Base-by-base conservation (phyloP, 2,888 invertebrate genomes). In the Oeneis ivallda region DNA sequence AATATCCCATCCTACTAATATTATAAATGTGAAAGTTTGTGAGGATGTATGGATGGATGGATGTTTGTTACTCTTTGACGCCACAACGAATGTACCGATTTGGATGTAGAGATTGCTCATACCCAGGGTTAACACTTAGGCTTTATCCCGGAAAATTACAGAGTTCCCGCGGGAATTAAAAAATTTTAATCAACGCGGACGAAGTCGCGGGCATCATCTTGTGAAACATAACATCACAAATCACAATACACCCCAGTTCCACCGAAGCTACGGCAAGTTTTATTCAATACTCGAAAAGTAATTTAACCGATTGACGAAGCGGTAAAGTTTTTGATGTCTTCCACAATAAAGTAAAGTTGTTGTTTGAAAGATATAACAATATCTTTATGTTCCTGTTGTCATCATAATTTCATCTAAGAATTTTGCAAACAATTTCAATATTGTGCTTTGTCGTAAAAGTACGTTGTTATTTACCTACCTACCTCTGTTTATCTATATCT, bases 271-370 rank as follows among this genome's bases (percentile, higher is more conserved):
- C 26, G 32, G 41, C 17, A 56, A 56, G 41, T 41, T 41, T 41
- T 10, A 19, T 26, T 41, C 19, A 56, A 56, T 56, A 56, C 56
- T 56, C 39, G 39, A 58, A 58, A 58, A 45, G 43, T 58, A 58
- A 58, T 58, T 58, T 58, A 58, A 58, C 32, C 45, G 45, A 58
- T 58, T 32, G 45, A 32, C 45, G 45, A 26, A 43, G 32, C 58
- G 15, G 13, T n/a, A 45, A 53, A 45, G 45, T 45, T 58, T 58
- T 58, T 45, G 43, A 45, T 32, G 43, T 45, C 15, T 45, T n/a
- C 32, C 43, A 45, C 45, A 58, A 15, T 39, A 45, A 45, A 32
- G 45, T 26, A 15, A 41, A 41, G 39, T 41, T 56, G n/a, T 32
- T 52, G 52, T 32, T 41, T 3, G 1, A 15, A 41, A 56, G 39